phyloP scores from a whole-genome alignment of 2,888 invertebrate genomes.

The Parnassius glacialis region DNA sequence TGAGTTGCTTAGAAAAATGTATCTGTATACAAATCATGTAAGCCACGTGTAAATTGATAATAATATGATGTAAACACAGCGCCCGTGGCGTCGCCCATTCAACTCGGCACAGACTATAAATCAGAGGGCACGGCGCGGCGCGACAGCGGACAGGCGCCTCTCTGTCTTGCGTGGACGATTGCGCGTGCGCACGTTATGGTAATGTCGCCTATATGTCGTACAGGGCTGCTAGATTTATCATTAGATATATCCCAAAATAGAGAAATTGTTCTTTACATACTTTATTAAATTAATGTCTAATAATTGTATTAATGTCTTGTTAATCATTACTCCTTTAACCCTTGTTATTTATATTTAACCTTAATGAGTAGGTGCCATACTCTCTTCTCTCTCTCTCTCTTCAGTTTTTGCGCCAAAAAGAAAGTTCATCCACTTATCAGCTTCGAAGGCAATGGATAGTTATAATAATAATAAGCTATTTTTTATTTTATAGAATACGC shows the following conservation, averaged over 20 bases:
- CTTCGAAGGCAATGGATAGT: too few relatives aligned
- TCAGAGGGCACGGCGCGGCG: constrained; percentile 36
- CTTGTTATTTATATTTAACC: too few relatives aligned
- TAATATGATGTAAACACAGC: constrained; percentile 21
- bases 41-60: constrained; percentile 10
- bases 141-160: constrained; percentile 50
- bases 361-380: too few relatives aligned
- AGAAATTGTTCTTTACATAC: neutral
- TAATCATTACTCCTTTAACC: too few relatives aligned
- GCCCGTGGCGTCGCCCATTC: constrained; percentile 29
- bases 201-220: constrained; percentile 30
- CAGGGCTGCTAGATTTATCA: constrained; percentile 17
- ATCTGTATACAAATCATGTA: neutral
- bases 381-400: too few relatives aligned
- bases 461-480: too few relatives aligned
- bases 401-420: too few relatives aligned
- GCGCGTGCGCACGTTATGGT: constrained; percentile 29
- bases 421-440: too few relatives aligned
- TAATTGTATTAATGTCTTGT: too few relatives aligned
- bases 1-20: neutral
- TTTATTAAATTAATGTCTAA: too few relatives aligned
- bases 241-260: neutral
- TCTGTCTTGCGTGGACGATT: constrained; percentile 48
- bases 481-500: too few relatives aligned
- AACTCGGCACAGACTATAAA: constrained; percentile 43